A percentile compares a stretch with the other conserved stretches of the same genome.
Conservation (phyloP, 2,888 invertebrate species). For the Syrista parreyssii region DNA sequence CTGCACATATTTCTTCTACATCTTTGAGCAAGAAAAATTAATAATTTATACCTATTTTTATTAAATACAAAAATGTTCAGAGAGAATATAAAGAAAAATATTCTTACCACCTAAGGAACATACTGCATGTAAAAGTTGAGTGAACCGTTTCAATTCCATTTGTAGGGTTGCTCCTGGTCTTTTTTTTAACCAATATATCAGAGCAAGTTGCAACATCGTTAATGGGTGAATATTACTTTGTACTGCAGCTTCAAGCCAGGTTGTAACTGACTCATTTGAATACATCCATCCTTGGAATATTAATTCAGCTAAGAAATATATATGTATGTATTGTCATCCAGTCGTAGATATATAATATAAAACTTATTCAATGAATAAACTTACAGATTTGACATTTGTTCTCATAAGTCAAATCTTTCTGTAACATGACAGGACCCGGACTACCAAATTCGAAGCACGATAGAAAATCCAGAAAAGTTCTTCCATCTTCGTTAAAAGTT, state of each 20-base stretch:
- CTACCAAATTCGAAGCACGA: slow-evolving; percentile 60
- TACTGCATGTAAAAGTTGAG: slow-evolving; percentile 74
- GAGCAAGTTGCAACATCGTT: slow-evolving; percentile 77
- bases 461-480: slow-evolving; percentile 58
- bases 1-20: slow-evolving; percentile 70
- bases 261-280: slow-evolving; percentile 56
- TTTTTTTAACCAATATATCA: slow-evolving; percentile 77
- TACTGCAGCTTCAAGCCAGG: slow-evolving; percentile 63
- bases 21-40: slow-evolving; percentile 38
- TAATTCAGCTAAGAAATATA: slow-evolving; percentile 53
- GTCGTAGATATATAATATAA: background rate
- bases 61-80: background rate
- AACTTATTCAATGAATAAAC: slow-evolving; percentile 22
- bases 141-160: slow-evolving; percentile 77
- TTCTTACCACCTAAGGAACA: slow-evolving; percentile 71
- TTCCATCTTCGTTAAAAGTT: slow-evolving; percentile 58
- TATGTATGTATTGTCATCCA: background rate
- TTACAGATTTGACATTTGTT: slow-evolving; percentile 62
- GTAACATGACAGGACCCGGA: slow-evolving; percentile 60
- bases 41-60: slow-evolving; percentile 3
- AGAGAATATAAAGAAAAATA: slow-evolving; percentile 16
- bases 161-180: slow-evolving; percentile 66
- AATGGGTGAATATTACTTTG: slow-evolving; percentile 71
- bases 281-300: slow-evolving; percentile 64
- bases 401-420: slow-evolving; percentile 60